Conservation (phyloP, 1,140 invertebrate genomes). For the Nephila pilipes region DNA sequence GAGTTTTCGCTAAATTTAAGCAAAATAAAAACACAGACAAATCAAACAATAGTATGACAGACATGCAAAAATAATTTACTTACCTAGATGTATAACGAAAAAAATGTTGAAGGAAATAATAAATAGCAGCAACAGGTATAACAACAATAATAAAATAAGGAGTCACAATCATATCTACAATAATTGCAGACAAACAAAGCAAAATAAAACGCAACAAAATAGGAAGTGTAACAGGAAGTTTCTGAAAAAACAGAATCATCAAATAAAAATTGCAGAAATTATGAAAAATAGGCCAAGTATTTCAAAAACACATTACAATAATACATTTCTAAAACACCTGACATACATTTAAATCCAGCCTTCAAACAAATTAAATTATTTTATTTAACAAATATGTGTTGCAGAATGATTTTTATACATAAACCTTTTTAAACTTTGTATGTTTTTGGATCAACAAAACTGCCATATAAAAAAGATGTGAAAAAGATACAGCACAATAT, state of each 20-base stretch:
- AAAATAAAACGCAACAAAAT: constrained; percentile 87
- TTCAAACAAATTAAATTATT: background rate
- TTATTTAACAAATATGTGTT: background rate
- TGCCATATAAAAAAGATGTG: no score
- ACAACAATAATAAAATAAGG: constrained; percentile 87
- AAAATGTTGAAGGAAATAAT: constrained; percentile 87
- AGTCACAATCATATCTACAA: constrained; percentile 87
- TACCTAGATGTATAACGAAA: constrained; percentile 88
- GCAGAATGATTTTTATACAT: no score
- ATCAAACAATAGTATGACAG: no score
- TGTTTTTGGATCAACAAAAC: no score
- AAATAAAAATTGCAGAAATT: background rate
- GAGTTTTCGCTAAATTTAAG: no score
- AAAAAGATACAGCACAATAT: no score
- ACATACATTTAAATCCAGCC: background rate
- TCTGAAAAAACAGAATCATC: constrained; percentile 82
- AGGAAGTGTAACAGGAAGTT: constrained; percentile 88
- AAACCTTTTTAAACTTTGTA: no score
- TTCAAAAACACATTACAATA: no score
- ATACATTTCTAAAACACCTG: no score
- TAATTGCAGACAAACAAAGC: constrained; percentile 87
- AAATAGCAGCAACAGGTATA: constrained; percentile 85
- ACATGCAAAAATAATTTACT: constrained; percentile 24
- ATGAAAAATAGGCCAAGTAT: no score
- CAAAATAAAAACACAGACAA: no score